Percentiles rank a stretch among this genome's conserved stretches.
Conservation (phyloP, 2,797 vertebrate species). For the Paratrypauchen microcephalus region DNA sequence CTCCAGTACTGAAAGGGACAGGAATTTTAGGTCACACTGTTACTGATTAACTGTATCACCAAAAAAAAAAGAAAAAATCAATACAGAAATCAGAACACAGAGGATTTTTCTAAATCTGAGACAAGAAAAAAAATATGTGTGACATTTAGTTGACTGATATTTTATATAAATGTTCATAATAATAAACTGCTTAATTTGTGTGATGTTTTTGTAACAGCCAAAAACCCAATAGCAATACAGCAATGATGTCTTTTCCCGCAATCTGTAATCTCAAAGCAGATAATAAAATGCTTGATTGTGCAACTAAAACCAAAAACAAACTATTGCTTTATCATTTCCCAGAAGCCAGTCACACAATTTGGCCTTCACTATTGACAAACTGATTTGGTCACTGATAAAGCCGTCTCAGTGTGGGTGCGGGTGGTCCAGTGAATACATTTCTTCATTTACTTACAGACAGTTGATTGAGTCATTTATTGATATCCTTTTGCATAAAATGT, state of each 20-base stretch:
- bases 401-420: not conserved
- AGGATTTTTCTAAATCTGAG: not conserved
- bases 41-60: conserved; percentile 62
- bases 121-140: not conserved
- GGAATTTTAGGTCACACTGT: conserved; percentile 17
- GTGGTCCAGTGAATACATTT: conserved; percentile 2
- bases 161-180: not conserved
- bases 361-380: conserved; percentile 5
- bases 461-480: conserved; percentile 9
- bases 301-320: conserved; percentile 54
- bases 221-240: not conserved
- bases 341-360: conserved; percentile 33
- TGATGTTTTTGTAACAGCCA: not conserved
- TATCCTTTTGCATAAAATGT: conserved; percentile 8
- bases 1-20: conserved; percentile 7
- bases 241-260: not conserved
- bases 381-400: conserved; percentile 31
- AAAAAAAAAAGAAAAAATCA: conserved; percentile 40
- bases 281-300: conserved; percentile 35
- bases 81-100: conserved; percentile 14
- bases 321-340: conserved; percentile 60
- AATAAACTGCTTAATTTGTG: not conserved
- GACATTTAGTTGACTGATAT: not conserved
- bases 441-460: conserved; percentile 7
- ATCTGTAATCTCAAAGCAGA: conserved; percentile 24